A percentile compares a stretch with the other conserved stretches of the same genome.
Evolutionary conservation across 2,888 invertebrate genomes (phyloP).

Genomic region (Mechanitis messenoides): DNA sequence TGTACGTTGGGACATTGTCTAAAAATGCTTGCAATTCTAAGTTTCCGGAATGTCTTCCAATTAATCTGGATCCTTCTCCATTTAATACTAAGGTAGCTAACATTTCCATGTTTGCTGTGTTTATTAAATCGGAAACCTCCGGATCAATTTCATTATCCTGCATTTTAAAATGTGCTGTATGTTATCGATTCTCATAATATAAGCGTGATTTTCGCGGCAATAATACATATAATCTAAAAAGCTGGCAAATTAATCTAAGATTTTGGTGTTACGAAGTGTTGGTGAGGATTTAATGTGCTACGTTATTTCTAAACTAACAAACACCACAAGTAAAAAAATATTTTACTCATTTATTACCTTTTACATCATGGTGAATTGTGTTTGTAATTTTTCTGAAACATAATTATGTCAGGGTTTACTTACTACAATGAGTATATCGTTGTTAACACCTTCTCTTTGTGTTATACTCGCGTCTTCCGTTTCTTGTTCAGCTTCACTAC

Average conservation of each 20-base stretch:
- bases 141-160: constrained; percentile 77
- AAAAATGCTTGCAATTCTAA: constrained; percentile 90
- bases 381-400: constrained; percentile 12
- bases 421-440: constrained; percentile 64
- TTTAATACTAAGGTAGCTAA: constrained; percentile 91
- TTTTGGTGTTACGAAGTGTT: constrained; percentile 59
- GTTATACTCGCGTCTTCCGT: constrained; percentile 70
- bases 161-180: constrained; percentile 9
- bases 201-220: constrained; percentile 46
- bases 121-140: constrained; percentile 81
- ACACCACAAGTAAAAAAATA: constrained; percentile 67
- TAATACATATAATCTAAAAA: constrained; percentile 59
- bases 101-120: constrained; percentile 90
- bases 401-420: constrained; percentile 60
- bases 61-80: constrained; percentile 88
- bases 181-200: not conserved
- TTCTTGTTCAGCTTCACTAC: constrained; percentile 67
- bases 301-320: constrained; percentile 65
- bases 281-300: constrained; percentile 66
- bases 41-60: constrained; percentile 82
- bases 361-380: constrained; percentile 36
- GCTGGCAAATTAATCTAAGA: constrained; percentile 71
- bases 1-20: constrained; percentile 90
- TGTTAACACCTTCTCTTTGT: constrained; percentile 55
- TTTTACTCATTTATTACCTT: constrained; percentile 68